Evolutionary conservation across 2,888 invertebrate genomes (phyloP).

Genomic region (Altica lythri): DNA sequence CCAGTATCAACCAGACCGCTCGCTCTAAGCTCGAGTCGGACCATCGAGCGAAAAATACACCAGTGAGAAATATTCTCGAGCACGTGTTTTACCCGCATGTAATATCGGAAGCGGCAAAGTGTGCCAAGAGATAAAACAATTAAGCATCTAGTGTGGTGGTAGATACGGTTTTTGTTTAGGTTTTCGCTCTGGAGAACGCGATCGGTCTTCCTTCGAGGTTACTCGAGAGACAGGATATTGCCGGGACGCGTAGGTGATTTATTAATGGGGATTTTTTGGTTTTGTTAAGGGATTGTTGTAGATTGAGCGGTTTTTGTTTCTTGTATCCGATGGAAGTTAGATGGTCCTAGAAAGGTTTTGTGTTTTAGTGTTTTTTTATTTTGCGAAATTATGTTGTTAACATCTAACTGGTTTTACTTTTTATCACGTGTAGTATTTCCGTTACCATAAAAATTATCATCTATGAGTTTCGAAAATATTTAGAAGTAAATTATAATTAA

Average conservation of each 20-base stretch:
- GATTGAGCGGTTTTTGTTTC: conserved; percentile 24
- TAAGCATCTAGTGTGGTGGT: conserved; percentile 15
- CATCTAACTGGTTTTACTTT: background rate
- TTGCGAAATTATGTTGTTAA: background rate
- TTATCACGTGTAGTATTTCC: no score
- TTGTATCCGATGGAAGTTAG: conserved; percentile 6
- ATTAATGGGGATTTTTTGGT: conserved; percentile 25
- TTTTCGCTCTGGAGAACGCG: conserved; percentile 5
- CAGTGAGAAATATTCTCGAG: background rate
- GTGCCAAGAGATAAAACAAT: conserved; percentile 21
- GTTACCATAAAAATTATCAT: no score
- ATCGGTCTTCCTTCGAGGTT: conserved; percentile 13
- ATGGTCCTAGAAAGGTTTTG: conserved; percentile 6
- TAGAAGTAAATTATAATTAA: no score
- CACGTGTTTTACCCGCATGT: conserved; percentile 24
- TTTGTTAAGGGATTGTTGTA: conserved; percentile 21
- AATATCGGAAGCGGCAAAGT: conserved; percentile 9
- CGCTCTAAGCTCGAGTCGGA: no score
- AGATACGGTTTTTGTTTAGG: conserved; percentile 23
- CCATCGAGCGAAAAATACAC: background rate
- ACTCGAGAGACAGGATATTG: conserved; percentile 16
- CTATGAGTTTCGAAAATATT: no score
- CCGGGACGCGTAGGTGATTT: conserved; percentile 19
- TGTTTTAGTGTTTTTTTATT: conserved; percentile 8
- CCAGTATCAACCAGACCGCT: no score